Evolutionary conservation across 2,113 vertebrate species (phyloP), one percentile per base, ranked within the genome.

Genomic region (Elgaria multicarinata): DNA sequence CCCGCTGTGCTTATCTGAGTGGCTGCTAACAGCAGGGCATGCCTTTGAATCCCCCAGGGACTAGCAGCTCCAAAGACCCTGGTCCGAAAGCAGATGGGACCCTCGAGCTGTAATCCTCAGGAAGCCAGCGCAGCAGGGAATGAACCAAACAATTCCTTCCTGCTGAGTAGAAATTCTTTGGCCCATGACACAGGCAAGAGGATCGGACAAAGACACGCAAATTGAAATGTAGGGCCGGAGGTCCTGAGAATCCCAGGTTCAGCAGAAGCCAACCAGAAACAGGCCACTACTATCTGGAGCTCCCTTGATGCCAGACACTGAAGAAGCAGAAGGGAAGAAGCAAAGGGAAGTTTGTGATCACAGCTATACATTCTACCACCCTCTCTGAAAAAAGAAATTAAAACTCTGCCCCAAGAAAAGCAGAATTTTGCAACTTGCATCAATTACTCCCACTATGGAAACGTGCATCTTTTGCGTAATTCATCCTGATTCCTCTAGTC

Each of bases 291-390:
- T 28, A 26, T 14, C 81, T 26, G 46, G 69, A 66, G 62, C 7
- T 31, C 66, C n/a, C 4, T 13, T 0, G 3, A 58, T 16, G 39
- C 33, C 13, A 0, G 1, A n/a, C 1, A 3, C 0, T 2, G 24
- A 28, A 2, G 0, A n/a, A 64, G 4, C 26, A 12, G 18, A 36
- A 22, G 0, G 42, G 28, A 33, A 13, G 3, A 3, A 18, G 72
- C 36, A 64, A 42, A 66, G 26, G 13, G 42, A 42, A 14, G 24
- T 64, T 66, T 64, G 28, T 44, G 39, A 55, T 20, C 81, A 64
- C 33, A 28, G 50, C 74, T 82, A 46, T 24, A 77, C 2, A 22
- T 33, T 33, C 90, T 12, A 67, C 22, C 64, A 6, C 26, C 22
- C 64, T 67, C 26, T 26, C 85, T n/a, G 2, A 39, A 36, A 71